Conservation (phyloP, 2,888 invertebrate species). For the Hemistola chrysoprasaria region DNA sequence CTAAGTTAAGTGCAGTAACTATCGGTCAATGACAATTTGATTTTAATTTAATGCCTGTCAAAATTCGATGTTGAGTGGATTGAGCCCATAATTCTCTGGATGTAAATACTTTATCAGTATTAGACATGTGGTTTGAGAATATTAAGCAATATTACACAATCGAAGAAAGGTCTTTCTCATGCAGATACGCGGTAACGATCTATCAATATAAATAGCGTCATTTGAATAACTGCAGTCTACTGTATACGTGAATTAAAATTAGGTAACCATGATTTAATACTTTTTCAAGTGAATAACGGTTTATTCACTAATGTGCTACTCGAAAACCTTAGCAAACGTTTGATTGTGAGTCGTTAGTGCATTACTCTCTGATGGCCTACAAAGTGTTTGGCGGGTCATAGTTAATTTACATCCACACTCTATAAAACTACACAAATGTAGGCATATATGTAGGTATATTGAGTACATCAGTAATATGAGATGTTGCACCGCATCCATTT, state of each 20-base stretch:
- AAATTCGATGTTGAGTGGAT: constrained; percentile 45
- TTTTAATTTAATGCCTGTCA: constrained; percentile 71
- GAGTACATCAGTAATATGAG: constrained; percentile 33
- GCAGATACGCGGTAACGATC: constrained; percentile 15
- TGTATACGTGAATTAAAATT: neutral
- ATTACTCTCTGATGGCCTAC: constrained; percentile 14
- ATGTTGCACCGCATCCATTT: constrained; percentile 38
- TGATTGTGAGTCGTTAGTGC: constrained; percentile 2
- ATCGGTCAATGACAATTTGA: constrained; percentile 55
- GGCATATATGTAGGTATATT: no score
- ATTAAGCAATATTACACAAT: constrained; percentile 28
- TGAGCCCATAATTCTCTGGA: constrained; percentile 36
- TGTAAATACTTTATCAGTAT: constrained; percentile 38
- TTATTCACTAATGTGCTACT: constrained; percentile 4
- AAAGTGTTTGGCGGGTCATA: constrained; percentile 24
- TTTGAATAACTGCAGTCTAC: constrained; percentile 2
- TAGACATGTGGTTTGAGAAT: constrained; percentile 31
- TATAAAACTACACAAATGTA: constrained; percentile 29
- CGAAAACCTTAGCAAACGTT: no score
- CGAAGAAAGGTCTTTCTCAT: constrained; percentile 26
- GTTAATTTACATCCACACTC: constrained; percentile 36
- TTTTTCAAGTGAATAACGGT: neutral
- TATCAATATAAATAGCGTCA: constrained; percentile 13
- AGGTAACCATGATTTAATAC: neutral
- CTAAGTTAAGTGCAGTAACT: constrained; percentile 59